phyloP scores from a whole-genome alignment of 2,797 vertebrate species.

The Oreonectes daqikongensis region DNA sequence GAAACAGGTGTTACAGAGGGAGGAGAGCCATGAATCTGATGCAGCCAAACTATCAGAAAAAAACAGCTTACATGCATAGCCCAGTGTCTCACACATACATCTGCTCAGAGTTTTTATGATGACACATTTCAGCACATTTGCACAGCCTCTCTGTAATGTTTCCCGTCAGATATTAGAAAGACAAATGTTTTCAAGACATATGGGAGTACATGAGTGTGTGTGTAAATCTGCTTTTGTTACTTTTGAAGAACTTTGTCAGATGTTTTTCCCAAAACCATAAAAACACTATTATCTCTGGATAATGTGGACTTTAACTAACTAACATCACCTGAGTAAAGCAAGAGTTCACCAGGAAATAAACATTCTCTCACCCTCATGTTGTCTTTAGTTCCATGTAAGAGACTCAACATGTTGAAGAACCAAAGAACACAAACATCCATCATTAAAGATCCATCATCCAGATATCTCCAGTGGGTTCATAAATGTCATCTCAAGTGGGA shows the following conservation, averaged over 20 bases:
- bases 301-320: neutral
- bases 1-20: slow-evolving; percentile 1
- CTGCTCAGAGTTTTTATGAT: neutral
- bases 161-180: neutral
- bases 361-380: too few species aligned
- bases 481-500: neutral
- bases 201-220: neutral
- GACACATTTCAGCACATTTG: neutral
- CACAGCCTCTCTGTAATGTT: neutral
- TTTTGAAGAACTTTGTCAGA: neutral
- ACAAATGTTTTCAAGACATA: neutral
- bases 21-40: slow-evolving; percentile 2
- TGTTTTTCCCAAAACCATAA: neutral
- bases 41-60: slow-evolving; percentile 2
- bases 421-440: too few species aligned
- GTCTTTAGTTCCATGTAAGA: too few species aligned
- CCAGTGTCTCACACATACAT: too few species aligned
- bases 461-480: too few species aligned
- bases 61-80: too few species aligned
- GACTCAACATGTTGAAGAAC: too few species aligned
- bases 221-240: neutral
- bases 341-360: too few species aligned
- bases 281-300: neutral
- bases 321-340: neutral
- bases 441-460: too few species aligned